Conservation (phyloP, 2,888 invertebrate genomes). For the Athrips mouffetella region DNA sequence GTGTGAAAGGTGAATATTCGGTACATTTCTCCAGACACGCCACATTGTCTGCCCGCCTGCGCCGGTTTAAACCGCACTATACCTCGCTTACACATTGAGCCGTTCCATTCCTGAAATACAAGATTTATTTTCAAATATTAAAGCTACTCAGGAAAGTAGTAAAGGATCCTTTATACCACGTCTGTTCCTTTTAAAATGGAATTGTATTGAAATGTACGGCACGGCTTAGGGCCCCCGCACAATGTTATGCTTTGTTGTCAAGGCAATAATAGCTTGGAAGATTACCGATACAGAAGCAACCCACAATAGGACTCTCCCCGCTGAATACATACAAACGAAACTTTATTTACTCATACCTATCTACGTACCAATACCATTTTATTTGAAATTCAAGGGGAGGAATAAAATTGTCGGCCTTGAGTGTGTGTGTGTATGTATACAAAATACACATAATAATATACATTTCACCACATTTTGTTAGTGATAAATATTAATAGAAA, state of each 20-base stretch:
- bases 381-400: too few species aligned
- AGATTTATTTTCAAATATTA: constrained; percentile 9
- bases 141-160: constrained; percentile 20
- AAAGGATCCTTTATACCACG: constrained; percentile 30
- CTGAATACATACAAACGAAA: constrained; percentile 37
- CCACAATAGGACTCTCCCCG: constrained; percentile 45
- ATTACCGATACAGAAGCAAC: constrained; percentile 45
- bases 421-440: too few species aligned
- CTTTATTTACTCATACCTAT: not conserved
- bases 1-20: constrained; percentile 15
- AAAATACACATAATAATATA: too few species aligned
- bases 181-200: constrained; percentile 38
- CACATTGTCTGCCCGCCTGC: constrained; percentile 4
- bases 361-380: not conserved
- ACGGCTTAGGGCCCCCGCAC: constrained; percentile 36
- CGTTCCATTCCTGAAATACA: not conserved
- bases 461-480: too few species aligned
- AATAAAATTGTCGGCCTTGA: too few species aligned
- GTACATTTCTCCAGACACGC: constrained; percentile 13
- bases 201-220: constrained; percentile 44
- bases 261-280: constrained; percentile 53
- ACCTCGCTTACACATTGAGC: not conserved
- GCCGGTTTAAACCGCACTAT: not conserved
- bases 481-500: too few species aligned
- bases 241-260: constrained; percentile 56